phyloP scores from a whole-genome alignment of 92 coral and sea anemone genomes.

The Zoanthus gigantus region DNA sequence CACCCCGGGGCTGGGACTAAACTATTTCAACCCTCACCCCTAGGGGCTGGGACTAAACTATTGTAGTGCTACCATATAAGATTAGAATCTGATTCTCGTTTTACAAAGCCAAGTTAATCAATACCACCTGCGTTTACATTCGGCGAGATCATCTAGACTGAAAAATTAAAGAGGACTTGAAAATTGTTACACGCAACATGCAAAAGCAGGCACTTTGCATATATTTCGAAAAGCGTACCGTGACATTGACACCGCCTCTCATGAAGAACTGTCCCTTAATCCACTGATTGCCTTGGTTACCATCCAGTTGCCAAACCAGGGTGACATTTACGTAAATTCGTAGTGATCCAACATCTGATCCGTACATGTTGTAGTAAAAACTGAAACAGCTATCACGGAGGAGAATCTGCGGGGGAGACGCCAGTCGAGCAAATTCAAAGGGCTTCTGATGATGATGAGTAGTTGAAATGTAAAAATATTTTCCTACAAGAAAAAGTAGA shows the following conservation, averaged over 20 bases:
- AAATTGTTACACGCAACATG: too few relatives aligned
- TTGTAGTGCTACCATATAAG: too few relatives aligned
- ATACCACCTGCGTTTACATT: too few relatives aligned
- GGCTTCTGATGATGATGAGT: slow-evolving; percentile 28
- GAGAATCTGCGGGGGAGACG: slow-evolving; percentile 19
- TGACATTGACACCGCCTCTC: slow-evolving; percentile 11
- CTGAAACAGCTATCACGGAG: slow-evolving; percentile 13
- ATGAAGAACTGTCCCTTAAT: slow-evolving; percentile 37
- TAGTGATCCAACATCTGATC: slow-evolving; percentile 6
- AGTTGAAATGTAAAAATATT: slow-evolving; percentile 21
- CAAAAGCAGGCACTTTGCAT: too few relatives aligned
- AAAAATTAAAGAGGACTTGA: too few relatives aligned
- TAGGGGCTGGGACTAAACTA: too few relatives aligned
- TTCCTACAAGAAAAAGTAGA: background rate
- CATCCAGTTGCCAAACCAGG: slow-evolving; percentile 35
- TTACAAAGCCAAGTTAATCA: too few relatives aligned
- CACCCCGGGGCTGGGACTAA: too few relatives aligned
- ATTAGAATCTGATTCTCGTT: too few relatives aligned
- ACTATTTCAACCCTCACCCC: too few relatives aligned
- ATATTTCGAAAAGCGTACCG: background rate
- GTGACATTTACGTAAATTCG: slow-evolving; percentile 15
- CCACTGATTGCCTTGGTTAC: slow-evolving; percentile 50
- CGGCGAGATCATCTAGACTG: too few relatives aligned
- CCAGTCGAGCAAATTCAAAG: slow-evolving; percentile 10
- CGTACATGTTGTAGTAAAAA: slow-evolving; percentile 37